Conservation (phyloP, 2,888 invertebrate species). For the Prionchulus punctatus region DNA sequence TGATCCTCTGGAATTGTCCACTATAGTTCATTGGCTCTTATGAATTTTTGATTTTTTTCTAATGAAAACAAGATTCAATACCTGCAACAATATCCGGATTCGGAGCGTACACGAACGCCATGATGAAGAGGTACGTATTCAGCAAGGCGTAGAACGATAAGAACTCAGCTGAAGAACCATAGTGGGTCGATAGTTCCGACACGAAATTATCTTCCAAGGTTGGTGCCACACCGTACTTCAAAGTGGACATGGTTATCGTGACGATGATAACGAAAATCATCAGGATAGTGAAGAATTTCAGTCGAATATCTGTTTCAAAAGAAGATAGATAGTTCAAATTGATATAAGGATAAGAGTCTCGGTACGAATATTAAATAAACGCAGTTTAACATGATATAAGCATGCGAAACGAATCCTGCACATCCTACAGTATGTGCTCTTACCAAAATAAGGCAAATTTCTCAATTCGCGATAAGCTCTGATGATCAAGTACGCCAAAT, state of each 20-base stretch:
- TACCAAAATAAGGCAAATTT: slow-evolving; percentile 94
- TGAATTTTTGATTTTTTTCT: not conserved
- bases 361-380: too few relatives aligned
- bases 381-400: too few relatives aligned
- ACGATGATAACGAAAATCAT: slow-evolving; percentile 63
- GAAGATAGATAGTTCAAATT: not conserved
- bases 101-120: slow-evolving; percentile 87
- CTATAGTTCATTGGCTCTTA: not conserved
- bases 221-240: slow-evolving; percentile 70
- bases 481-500: slow-evolving; percentile 62
- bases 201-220: slow-evolving; percentile 78
- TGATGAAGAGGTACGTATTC: slow-evolving; percentile 78
- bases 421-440: too few relatives aligned
- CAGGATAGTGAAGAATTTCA: slow-evolving; percentile 71
- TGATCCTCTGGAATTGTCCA: not conserved
- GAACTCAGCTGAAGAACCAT: slow-evolving; percentile 80
- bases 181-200: slow-evolving; percentile 64
- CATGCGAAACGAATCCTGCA: too few relatives aligned
- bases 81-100: slow-evolving; percentile 22
- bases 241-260: slow-evolving; percentile 54
- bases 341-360: too few relatives aligned
- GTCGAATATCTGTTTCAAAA: slow-evolving; percentile 56
- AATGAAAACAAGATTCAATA: not conserved
- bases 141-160: slow-evolving; percentile 83
- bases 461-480: slow-evolving; percentile 81